These are phyloP conservation scores for Dendrolimus punctatus DNA, from an alignment of 1,140 invertebrate species.

Conservation along the genomic window DNA sequence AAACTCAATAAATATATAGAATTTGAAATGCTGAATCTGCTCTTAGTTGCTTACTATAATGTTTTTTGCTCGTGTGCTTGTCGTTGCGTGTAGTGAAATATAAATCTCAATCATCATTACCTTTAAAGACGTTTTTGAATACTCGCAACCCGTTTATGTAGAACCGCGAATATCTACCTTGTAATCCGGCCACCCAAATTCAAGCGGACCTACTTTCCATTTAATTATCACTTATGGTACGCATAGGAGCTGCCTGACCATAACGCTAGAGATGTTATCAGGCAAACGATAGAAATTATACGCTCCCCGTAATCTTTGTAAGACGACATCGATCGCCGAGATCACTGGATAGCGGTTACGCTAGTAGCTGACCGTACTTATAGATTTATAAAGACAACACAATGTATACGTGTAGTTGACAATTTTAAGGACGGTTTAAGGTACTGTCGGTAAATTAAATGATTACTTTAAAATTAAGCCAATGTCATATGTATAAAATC, in stretches of 20 bases:
- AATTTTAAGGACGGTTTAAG: constrained; percentile 17
- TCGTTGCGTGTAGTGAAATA: too few relatives aligned
- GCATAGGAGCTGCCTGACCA: constrained; percentile 13
- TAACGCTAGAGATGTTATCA: constrained; percentile 32
- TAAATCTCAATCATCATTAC: too few relatives aligned
- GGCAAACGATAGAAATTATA: constrained; percentile 39
- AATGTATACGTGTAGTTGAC: too few relatives aligned
- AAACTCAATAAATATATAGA: too few relatives aligned
- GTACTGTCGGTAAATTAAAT: constrained; percentile 23
- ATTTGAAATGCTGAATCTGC: too few relatives aligned
- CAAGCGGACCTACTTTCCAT: constrained; percentile 8
- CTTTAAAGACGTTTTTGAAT: too few relatives aligned
- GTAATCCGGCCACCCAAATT: constrained; percentile 36
- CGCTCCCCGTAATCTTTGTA: constrained; percentile 34
- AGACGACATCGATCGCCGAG: constrained; percentile 31
- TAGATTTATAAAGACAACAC: too few relatives aligned
- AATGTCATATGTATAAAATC: too few relatives aligned
- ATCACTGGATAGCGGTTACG: constrained; percentile 13
- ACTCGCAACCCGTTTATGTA: too few relatives aligned
- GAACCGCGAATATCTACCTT: too few relatives aligned
- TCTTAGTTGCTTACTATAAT: too few relatives aligned
- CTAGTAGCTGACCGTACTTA: not conserved
- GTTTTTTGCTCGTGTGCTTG: too few relatives aligned
- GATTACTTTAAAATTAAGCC: not conserved
- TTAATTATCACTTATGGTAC: constrained; percentile 28